Evolutionary conservation across 23 tunicate species (phyloP).

Genomic region (Phallusia fumigata): DNA sequence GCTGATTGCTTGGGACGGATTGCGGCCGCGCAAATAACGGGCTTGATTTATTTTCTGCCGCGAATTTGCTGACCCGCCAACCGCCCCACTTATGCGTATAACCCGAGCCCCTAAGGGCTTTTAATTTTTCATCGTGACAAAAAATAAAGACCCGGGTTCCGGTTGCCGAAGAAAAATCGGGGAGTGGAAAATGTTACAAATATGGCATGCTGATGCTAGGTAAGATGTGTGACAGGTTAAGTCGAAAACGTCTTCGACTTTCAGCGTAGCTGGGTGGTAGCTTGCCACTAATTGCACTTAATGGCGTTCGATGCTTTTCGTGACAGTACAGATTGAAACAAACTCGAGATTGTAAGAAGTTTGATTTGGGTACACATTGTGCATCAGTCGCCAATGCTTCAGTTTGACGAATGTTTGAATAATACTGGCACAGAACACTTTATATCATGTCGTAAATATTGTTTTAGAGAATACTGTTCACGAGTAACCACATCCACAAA

Average conservation of each 20-base stretch:
- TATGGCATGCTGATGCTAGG: neutral
- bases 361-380: no score
- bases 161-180: neutral
- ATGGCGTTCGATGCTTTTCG: no score
- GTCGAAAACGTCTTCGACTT: neutral
- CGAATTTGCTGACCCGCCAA: neutral
- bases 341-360: no score
- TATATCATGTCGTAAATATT: no score
- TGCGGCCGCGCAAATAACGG: neutral
- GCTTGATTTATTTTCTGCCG: neutral
- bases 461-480: no score
- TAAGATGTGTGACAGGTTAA: neutral
- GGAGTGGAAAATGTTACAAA: neutral
- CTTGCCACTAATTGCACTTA: no score
- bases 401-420: no score
- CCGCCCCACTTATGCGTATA: neutral
- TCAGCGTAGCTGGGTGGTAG: no score
- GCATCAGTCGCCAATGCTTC: no score
- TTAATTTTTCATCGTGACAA: conserved; percentile 13
- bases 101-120: neutral
- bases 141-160: neutral
- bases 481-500: no score
- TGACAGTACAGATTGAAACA: no score
- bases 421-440: no score
- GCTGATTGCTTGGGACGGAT: conserved; percentile 1